Conservation (phyloP, 2,797 vertebrate genomes). For the Limnodromus scolopaceus region DNA sequence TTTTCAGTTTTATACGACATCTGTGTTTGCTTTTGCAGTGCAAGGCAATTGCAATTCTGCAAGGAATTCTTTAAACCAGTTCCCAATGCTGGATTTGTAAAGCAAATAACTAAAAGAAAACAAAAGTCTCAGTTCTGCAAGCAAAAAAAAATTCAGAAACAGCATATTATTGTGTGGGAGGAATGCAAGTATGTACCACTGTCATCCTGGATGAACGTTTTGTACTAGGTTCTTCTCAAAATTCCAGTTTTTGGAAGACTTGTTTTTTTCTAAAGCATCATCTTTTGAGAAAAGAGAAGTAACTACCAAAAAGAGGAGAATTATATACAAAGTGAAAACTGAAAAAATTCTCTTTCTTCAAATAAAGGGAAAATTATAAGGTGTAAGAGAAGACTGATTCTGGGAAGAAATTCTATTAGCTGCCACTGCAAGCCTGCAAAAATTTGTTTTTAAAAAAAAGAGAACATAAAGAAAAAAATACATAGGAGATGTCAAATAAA, state of each 20-base stretch:
- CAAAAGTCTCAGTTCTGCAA: not conserved
- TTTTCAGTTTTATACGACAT: not conserved
- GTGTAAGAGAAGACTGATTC: not conserved
- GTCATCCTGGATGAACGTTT: not conserved
- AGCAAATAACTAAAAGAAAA: not conserved
- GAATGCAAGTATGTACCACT: not conserved
- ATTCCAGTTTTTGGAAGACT: not conserved
- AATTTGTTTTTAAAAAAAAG: not conserved
- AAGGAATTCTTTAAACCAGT: not conserved
- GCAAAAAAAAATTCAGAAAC: not conserved
- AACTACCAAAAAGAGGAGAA: not conserved
- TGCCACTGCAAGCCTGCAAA: not conserved
- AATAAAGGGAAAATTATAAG: not conserved
- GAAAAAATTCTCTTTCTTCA: not conserved
- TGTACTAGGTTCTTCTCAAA: conserved; percentile 2
- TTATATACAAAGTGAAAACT: not conserved
- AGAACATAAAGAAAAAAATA: not conserved
- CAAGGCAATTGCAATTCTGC: not conserved
- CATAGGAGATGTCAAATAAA: not conserved
- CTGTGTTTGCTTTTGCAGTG: not conserved
- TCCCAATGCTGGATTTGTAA: not conserved
- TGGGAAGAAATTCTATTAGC: not conserved
- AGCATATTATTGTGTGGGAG: not conserved
- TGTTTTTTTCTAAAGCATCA: not conserved
- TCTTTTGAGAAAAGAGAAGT: not conserved